These are phyloP conservation scores for Nemopilema nomurai DNA, from an alignment of 30 jellyfish, hydroid and myxozoan genomes.

Conservation along the genomic window DNA sequence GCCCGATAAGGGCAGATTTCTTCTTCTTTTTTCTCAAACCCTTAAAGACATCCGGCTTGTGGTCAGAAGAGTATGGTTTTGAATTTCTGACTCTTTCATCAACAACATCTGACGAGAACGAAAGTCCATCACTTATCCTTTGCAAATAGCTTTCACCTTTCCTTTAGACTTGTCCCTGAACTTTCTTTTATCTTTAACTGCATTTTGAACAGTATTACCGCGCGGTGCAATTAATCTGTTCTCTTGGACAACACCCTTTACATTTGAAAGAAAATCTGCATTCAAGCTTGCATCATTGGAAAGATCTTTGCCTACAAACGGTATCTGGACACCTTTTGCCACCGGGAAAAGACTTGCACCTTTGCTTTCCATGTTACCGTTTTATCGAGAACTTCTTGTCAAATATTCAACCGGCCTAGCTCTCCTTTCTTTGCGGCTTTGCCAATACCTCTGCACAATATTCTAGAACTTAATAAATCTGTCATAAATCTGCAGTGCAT, in stretches of 20 bases:
- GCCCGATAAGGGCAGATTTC: slow-evolving; percentile 19
- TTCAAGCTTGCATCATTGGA: not conserved
- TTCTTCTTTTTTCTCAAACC: slow-evolving; percentile 14
- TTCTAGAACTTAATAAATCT: not conserved
- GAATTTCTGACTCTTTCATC: slow-evolving; percentile 32
- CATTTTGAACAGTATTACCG: not conserved
- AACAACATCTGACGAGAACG: slow-evolving; percentile 63
- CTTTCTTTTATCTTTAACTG: not conserved
- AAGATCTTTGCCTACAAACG: slow-evolving; percentile 57
- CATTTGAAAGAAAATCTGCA: not conserved
- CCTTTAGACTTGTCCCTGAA: slow-evolving; percentile 62
- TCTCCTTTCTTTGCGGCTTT: not conserved
- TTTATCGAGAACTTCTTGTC: not conserved
- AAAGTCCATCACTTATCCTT: slow-evolving; percentile 54
- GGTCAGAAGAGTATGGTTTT: slow-evolving; percentile 8
- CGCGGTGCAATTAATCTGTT: not conserved
- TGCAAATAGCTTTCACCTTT: slow-evolving; percentile 30
- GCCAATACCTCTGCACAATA: not conserved
- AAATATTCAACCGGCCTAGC: not conserved
- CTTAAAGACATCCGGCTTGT: not conserved
- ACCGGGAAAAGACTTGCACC: slow-evolving; percentile 68
- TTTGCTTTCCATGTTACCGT: slow-evolving; percentile 8
- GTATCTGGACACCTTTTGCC: slow-evolving; percentile 60
- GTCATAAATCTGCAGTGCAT: slow-evolving; percentile 9
- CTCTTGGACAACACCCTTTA: not conserved